Conservation (phyloP, 1,140 invertebrate species). For the Parasteatoda tepidariorum region DNA sequence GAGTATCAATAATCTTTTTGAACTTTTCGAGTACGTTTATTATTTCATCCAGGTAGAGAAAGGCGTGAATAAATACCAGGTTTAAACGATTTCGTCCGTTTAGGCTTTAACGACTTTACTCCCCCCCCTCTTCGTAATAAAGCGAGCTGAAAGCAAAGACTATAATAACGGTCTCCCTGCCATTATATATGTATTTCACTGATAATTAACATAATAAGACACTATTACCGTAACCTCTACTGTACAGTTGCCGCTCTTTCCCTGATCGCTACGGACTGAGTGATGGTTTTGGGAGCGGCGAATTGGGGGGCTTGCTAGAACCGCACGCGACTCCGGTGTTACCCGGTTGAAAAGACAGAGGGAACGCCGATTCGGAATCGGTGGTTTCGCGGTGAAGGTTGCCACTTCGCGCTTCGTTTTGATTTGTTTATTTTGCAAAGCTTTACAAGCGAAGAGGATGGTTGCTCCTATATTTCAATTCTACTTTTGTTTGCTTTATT, state of each 20-base stretch:
- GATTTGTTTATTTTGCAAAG: not conserved
- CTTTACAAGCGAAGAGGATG: not conserved
- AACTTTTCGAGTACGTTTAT: too few species aligned
- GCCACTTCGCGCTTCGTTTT: constrained; percentile 3
- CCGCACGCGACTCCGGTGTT: constrained; percentile 10
- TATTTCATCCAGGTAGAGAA: not conserved
- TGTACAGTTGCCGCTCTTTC: constrained; percentile 2
- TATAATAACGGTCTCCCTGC: not conserved
- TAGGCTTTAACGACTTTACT: constrained; percentile 28
- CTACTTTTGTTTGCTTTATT: too few species aligned
- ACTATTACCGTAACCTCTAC: constrained; percentile 44
- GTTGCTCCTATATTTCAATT: not conserved
- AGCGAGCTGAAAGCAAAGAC: constrained; percentile 6
- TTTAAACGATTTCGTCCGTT: constrained; percentile 10
- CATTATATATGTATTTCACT: constrained; percentile 53
- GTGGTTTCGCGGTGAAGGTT: not conserved
- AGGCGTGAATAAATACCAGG: constrained; percentile 7
- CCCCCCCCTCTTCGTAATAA: not conserved
- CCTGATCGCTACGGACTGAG: constrained; percentile 16
- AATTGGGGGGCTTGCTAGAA: not conserved
- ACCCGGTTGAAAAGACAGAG: not conserved
- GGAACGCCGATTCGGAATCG: not conserved
- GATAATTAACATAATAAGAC: constrained; percentile 57
- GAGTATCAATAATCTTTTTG: too few species aligned
- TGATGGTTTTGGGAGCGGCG: constrained; percentile 49